Evolutionary conservation across 2,888 invertebrate genomes (phyloP).

Genomic region (Nowickia ferox): DNA sequence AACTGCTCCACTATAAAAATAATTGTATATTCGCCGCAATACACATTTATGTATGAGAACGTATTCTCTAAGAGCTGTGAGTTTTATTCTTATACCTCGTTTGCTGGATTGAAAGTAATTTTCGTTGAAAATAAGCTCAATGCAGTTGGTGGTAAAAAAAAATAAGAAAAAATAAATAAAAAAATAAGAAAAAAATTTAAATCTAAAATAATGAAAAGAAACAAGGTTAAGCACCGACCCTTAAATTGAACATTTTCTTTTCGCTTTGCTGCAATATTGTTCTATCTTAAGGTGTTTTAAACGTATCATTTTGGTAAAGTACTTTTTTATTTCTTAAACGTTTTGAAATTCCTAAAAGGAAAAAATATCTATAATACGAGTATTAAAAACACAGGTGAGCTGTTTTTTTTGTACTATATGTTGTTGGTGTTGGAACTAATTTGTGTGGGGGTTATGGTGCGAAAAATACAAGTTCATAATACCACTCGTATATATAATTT

Average conservation of each 20-base stretch:
- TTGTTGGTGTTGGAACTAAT: conserved; percentile 12
- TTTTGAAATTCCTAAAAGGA: conserved; percentile 16
- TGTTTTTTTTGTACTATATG: neutral
- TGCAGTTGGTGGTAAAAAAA: conserved; percentile 52
- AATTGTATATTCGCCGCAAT: conserved; percentile 50
- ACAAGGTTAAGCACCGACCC: conserved; percentile 68
- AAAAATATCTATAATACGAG: conserved; percentile 17
- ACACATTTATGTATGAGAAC: conserved; percentile 32
- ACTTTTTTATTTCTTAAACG: conserved; percentile 27
- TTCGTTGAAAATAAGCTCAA: conserved; percentile 47
- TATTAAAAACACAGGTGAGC: conserved; percentile 46
- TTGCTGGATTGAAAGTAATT: conserved; percentile 40
- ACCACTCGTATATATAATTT: neutral
- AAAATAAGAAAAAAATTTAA: conserved; percentile 34
- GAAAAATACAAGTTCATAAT: conserved; percentile 46
- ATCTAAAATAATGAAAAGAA: conserved; percentile 64
- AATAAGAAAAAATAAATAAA: neutral
- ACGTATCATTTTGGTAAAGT: conserved; percentile 55
- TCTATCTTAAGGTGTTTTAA: conserved; percentile 67
- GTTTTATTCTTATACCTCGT: conserved; percentile 30
- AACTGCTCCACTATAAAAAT: conserved; percentile 53
- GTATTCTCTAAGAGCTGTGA: conserved; percentile 34
- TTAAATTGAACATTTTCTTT: conserved; percentile 64
- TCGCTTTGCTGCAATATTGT: conserved; percentile 19
- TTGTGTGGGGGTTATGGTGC: conserved; percentile 33